Base-by-base conservation (phyloP, 2,888 invertebrate genomes). In the Napeogenes sylphis region DNA sequence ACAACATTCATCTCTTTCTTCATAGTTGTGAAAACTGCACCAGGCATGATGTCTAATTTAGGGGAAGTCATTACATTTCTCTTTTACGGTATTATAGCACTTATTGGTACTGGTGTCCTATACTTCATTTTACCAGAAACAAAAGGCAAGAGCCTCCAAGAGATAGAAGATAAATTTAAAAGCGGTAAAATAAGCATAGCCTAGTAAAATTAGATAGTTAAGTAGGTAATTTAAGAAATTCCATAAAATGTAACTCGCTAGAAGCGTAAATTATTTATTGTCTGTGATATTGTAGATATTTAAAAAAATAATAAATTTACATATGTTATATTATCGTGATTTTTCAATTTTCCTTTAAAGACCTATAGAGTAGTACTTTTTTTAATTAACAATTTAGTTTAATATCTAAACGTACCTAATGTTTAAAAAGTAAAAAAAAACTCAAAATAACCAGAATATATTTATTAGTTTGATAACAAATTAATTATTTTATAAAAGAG, bases 71-170 rank as follows among this genome's bases (percentile, higher is more conserved):
- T 91, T n/a, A 92, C 93, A n/a, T 95, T 94, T 82, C 79, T 92
- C 2, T 76, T 91, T 59, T 95, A 93, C 73, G 94, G 93, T 32
- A 65, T 84, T 0, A 83, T 93, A 68, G 91, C 94, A 0, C 76
- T 93, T 0, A 35, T 92, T 6, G 94, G 94, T 3, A 92, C 93
- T 32, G 66, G 90, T 3, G 85, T 93, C 58, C 82, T 94, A 63
- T 93, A 91, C 73, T 87, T 92, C 57, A 91, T 90, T 63, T 77
- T 95, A 54, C 95, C 95, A 2, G 94, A 95, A 82, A 95, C 95
- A 0, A 93, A 92, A 73, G 93, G 94, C 3, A 93, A 92, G 69
- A 93, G 93, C 35, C 81, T 94, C 56, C 90, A 93, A 67, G 93
- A 94, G 76, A 95, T 95, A 65, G 94, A 94, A 74, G 92, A 92